Evolutionary conservation across 2,888 invertebrate species (phyloP).

Genomic region (Gymnoscelis rufifasciata): DNA sequence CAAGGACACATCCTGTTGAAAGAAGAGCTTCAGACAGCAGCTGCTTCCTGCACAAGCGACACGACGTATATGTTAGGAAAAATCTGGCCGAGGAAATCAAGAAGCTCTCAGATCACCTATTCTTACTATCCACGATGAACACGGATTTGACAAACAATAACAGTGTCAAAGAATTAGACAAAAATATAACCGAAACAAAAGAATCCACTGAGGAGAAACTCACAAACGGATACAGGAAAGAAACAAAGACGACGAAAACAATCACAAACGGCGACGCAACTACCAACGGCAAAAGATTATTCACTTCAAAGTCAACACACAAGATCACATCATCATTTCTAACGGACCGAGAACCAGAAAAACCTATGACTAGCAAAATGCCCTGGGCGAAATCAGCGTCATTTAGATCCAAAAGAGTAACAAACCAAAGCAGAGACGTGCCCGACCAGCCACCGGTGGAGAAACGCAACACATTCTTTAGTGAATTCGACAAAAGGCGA

Average conservation of each 20-base stretch:
- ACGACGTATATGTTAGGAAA: slow-evolving; percentile 81
- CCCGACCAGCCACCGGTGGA: slow-evolving; percentile 82
- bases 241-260: slow-evolving; percentile 52
- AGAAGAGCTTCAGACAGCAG: slow-evolving; percentile 89
- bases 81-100: slow-evolving; percentile 90
- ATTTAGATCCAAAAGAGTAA: slow-evolving; percentile 81
- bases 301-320: slow-evolving; percentile 64
- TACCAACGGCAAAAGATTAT: slow-evolving; percentile 53
- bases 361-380: slow-evolving; percentile 73
- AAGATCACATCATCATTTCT: slow-evolving; percentile 62
- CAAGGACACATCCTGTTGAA: slow-evolving; percentile 78
- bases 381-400: slow-evolving; percentile 74
- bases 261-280: slow-evolving; percentile 57
- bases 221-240: slow-evolving; percentile 59
- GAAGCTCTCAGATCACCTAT: slow-evolving; percentile 88
- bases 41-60: slow-evolving; percentile 80
- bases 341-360: slow-evolving; percentile 59
- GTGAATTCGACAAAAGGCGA: slow-evolving; percentile 67
- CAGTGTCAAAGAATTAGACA: slow-evolving; percentile 61
- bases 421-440: slow-evolving; percentile 84
- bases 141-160: slow-evolving; percentile 73
- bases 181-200: slow-evolving; percentile 60
- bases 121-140: slow-evolving; percentile 84
- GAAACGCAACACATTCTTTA: slow-evolving; percentile 75
- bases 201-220: slow-evolving; percentile 56